Conservation (phyloP, 2,888 invertebrate species). For the Pachydiplax longipennis region DNA sequence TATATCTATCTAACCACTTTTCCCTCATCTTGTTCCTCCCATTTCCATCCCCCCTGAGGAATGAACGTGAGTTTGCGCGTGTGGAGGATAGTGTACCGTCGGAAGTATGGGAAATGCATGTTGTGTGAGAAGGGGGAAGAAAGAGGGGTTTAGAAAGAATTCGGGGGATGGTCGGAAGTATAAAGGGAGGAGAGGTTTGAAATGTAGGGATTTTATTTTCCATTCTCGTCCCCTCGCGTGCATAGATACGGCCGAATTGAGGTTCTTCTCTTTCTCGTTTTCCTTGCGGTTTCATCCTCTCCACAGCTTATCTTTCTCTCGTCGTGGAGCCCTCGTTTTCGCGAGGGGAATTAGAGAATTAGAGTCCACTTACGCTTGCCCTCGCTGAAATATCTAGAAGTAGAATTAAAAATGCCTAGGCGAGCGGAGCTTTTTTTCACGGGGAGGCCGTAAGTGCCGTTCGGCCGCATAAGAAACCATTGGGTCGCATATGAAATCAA, state of each 20-base stretch:
- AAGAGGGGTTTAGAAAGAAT: not conserved
- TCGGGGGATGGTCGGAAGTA: not conserved
- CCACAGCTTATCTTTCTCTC: not conserved
- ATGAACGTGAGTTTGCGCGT: not conserved
- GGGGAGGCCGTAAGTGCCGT: no score
- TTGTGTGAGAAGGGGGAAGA: not conserved
- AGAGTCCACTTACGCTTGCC: no score
- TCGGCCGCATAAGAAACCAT: no score
- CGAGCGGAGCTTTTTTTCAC: no score
- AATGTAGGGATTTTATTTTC: constrained; percentile 19
- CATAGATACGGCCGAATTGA: constrained; percentile 20
- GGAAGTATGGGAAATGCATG: not conserved
- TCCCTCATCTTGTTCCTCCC: not conserved
- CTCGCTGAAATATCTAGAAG: no score
- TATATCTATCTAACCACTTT: not conserved
- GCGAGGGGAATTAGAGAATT: not conserved
- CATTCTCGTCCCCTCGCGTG: constrained; percentile 22
- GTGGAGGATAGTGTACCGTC: not conserved
- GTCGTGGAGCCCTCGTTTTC: not conserved
- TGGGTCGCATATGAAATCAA: no score
- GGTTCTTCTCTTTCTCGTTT: not conserved
- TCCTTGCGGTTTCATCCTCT: not conserved
- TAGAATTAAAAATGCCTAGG: no score
- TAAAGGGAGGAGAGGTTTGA: constrained; percentile 8
- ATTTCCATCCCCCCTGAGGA: not conserved